Percentiles rank a stretch among this genome's conserved stretches.
phyloP scores from a whole-genome alignment of 2,888 invertebrate species.

The Diplolepis rosae region DNA sequence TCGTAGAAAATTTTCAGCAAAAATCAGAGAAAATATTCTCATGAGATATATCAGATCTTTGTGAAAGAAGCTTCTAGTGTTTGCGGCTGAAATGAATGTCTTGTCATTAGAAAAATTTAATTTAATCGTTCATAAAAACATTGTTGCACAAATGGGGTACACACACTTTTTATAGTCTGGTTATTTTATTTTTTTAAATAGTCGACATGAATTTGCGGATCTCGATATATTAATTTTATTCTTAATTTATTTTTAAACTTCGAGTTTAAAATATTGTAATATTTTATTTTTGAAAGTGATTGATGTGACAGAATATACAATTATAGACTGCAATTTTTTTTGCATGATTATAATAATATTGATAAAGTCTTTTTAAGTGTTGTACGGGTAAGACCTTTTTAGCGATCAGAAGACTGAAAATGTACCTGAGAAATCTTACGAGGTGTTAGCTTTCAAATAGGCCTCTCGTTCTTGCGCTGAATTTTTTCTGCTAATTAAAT shows the following conservation, averaged over 20 bases:
- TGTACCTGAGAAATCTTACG: conserved; percentile 61
- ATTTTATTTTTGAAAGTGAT: too few species aligned
- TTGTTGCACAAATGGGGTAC: conserved; percentile 41
- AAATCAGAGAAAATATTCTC: conserved; percentile 11
- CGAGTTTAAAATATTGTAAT: background rate
- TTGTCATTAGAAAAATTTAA: background rate
- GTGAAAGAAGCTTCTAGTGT: background rate
- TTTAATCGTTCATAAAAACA: background rate
- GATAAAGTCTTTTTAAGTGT: background rate
- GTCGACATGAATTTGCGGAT: background rate
- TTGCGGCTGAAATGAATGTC: background rate
- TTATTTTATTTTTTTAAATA: background rate
- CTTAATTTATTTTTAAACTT: background rate
- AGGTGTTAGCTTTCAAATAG: conserved; percentile 13
- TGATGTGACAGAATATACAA: background rate
- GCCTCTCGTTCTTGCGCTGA: conserved; percentile 20
- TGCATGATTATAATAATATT: background rate
- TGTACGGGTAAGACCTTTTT: conserved; percentile 19
- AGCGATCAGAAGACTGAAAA: conserved; percentile 66
- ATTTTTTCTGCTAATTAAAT: background rate
- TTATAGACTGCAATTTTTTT: background rate
- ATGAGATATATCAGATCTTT: background rate
- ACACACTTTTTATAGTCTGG: conserved; percentile 39
- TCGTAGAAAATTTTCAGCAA: conserved; percentile 10
- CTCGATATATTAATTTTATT: background rate